Evolutionary conservation across 2,888 invertebrate species (phyloP), one percentile per base, ranked within the genome.

Genomic region (Xylota segnis): DNA sequence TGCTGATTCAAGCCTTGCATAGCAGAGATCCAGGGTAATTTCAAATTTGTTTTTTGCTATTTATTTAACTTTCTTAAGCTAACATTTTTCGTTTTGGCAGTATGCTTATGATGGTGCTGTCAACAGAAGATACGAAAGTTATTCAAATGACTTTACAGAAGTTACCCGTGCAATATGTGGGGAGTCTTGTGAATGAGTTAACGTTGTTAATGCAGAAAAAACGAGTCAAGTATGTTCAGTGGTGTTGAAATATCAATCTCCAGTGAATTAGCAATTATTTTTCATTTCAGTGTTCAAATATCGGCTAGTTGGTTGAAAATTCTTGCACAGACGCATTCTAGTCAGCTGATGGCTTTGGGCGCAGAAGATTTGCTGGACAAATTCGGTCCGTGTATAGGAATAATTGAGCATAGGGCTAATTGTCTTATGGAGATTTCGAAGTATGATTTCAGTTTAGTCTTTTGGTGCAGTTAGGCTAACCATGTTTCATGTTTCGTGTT

Each of bases 1-100:
- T 98, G 7, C 92, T 98, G 7, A 93, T 97, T 71, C 98, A 96
- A 91, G 98, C 97, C 0, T 92, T 98, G 37, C 97, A 97, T 89
- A 98, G 98, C 89, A 96, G 96, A 89, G 97, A 98, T 90, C 94
- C 94, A 84, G 93, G 92, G 94, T 94, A 87, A 27, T 14, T n/a
- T 43, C 9, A 18, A 23, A 23, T 2, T 23, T 40, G 0, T 9
- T 29, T 27, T 4, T 9, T 7, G 32, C n/a, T 16, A 27, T 16
- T 16, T 58, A 18, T 29, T 52, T 14, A 14, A 7, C 40, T 4
- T 6, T 43, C 14, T 63, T n/a, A n/a, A n/a, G 14, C 0, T 40
- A 40, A 40, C 7, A 47, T 56, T 7, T 56, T 9, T 37, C n/a
- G 5, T 12, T 34, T 27, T 75, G 87, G 14, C 90, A 94, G 94